Evolutionary conservation across 2,113 vertebrate genomes (phyloP), one percentile per base, ranked within the genome.

Genomic region (Gambusia holbrooki): DNA sequence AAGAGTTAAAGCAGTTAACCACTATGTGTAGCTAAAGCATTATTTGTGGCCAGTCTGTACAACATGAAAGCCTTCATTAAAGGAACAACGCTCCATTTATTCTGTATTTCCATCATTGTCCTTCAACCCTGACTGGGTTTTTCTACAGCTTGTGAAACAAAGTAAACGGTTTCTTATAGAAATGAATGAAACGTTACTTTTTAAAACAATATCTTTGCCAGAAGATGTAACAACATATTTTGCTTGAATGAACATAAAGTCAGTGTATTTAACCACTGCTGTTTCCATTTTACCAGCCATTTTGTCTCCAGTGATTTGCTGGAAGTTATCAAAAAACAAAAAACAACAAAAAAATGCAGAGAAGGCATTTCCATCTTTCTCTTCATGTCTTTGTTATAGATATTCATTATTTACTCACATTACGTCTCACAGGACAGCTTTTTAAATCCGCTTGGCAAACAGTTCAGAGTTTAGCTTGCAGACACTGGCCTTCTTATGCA

Each of bases 51-150:
- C 79, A 25, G 17, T 77, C 22, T 40, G 54, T 7, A 73, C 13
- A 68, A 66, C 35, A 37, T 76, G 28, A 28, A 69, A 32, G 51
- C 61, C 60, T 66, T 69, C 30, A 69, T 7, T 3, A 40, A 66
- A n/a, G 73, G 83, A 48, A 73, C 48, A 82, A 64, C 83, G 8
- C 87, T 76, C 75, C 75, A 71, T 81, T 81, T 86, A 81, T 81
- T 79, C 64, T 84, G 51, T 76, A 62, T 76, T 64, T 62, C 37
- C 13, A 67, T 48, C 68, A 61, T 15, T 42, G 30, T 72, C 22
- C 28, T 35, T 72, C 68, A 45, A 71, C 62, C 25, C 62, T 45
- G 62, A 63, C 61, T 66, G 69, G 72, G 64, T 58, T 62, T 62
- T 33, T 32, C 14, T 63, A 63, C 65, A 54, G 2, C 60, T 73